Evolutionary conservation across 2,113 vertebrate genomes (phyloP), one percentile per base, ranked within the genome.

Genomic region (Anhinga rufa): DNA sequence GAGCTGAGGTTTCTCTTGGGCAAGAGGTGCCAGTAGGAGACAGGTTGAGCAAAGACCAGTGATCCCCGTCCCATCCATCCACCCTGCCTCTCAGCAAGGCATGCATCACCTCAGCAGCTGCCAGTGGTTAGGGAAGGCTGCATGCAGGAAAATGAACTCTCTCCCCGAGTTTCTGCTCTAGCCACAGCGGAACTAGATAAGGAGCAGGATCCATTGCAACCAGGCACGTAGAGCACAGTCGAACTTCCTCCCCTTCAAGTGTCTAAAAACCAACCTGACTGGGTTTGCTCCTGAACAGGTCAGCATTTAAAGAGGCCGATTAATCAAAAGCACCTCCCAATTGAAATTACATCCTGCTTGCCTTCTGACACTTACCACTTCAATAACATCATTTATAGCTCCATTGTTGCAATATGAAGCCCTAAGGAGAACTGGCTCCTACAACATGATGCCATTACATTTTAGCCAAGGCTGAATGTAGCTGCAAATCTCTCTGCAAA

Each of bases 391-490:
- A 82, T 96, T 97, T 95, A 98, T 32, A 90, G 90, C 46, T 82
- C 96, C 84, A 58, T 8, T 92, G 75, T 58, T 96, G 79, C 52
- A 86, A 64, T 62, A 88, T 15, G 80, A 92, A 96, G 86, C 95
- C 95, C 92, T 22, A 31, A 97, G 96, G 96, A 97, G 44, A 92
- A 81, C 88, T 95, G 97, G 93, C 93, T 97, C 95, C 95, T 92
- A 90, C 76, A 85, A 60, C 94, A 61, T 22, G 70, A 57, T 96
- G 82, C 95, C 90, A 79, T 88, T 71, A 95, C 86, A 32, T 96
- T 96, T 96, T 92, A 96, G 92, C 48, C 80, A 90, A 96, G 94
- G 92, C 95, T 98, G 96, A 97, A 90, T 14, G 79, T 69, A 92
- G 95, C 86, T 88, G 90, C 64, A 65, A 93, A 95, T 84, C 96